Evolutionary conservation across 1,140 invertebrate species (phyloP).

Genomic region (Lutraria rhynchaena): DNA sequence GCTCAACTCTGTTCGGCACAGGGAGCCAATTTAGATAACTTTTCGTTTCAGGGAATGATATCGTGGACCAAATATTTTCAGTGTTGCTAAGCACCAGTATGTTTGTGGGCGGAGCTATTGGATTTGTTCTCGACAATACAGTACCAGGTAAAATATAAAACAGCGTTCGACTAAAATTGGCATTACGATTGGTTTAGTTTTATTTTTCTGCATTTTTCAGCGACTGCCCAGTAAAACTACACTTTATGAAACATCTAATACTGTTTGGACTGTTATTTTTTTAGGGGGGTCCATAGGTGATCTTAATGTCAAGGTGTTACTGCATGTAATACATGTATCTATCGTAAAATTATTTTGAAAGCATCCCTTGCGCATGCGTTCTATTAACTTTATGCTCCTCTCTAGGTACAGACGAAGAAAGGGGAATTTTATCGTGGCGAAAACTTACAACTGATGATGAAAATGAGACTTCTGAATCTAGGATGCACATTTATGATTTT

Average conservation of each 20-base stretch:
- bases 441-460: background rate
- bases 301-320: too few relatives aligned
- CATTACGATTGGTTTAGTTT: background rate
- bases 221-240: too few relatives aligned
- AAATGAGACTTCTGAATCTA: background rate
- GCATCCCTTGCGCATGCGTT: too few relatives aligned
- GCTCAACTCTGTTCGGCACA: too few relatives aligned
- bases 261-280: too few relatives aligned
- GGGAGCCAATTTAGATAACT: background rate
- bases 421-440: conserved; percentile 11
- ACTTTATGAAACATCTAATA: too few relatives aligned
- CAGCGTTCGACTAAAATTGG: background rate
- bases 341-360: too few relatives aligned
- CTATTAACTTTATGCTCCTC: too few relatives aligned
- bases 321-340: too few relatives aligned
- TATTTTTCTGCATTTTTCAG: too few relatives aligned
- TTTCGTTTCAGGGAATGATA: conserved; percentile 63
- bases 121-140: conserved; percentile 77
- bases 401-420: conserved; percentile 13
- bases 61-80: conserved; percentile 70
- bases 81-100: conserved; percentile 76
- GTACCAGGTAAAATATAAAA: conserved; percentile 74
- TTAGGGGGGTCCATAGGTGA: too few relatives aligned
- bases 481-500: conserved; percentile 58
- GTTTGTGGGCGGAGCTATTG: conserved; percentile 78